phyloP scores from a whole-genome alignment of 1,140 invertebrate species.

The Bombus turneri region DNA sequence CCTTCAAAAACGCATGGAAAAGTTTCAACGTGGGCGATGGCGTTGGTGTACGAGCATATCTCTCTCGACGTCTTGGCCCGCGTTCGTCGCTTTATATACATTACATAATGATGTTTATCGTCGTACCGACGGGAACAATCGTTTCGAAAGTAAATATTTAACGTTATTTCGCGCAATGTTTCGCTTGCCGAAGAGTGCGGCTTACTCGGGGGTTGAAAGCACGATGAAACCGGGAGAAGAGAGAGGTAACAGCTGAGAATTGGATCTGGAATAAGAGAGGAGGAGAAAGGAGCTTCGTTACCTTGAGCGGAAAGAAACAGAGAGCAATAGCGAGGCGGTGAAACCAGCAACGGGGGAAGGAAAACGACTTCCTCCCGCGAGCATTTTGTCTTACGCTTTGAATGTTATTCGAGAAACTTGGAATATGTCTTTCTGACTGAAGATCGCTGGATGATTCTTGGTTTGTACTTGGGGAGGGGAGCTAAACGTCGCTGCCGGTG shows the following conservation, averaged over 20 bases:
- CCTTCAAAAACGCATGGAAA: slow-evolving; percentile 25
- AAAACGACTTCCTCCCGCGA: slow-evolving; percentile 55
- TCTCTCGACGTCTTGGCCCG: slow-evolving; percentile 38
- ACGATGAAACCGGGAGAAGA: slow-evolving; percentile 12
- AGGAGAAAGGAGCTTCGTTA: slow-evolving; percentile 38
- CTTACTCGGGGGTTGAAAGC: neutral
- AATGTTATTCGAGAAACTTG: slow-evolving; percentile 69
- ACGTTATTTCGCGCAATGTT: slow-evolving; percentile 83
- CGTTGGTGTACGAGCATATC: slow-evolving; percentile 40
- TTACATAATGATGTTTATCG: slow-evolving; percentile 83
- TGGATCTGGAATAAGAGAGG: slow-evolving; percentile 60
- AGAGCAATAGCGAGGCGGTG: neutral
- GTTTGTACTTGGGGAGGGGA: slow-evolving; percentile 39
- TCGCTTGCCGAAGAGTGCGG: slow-evolving; percentile 70
- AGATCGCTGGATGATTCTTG: slow-evolving; percentile 64
- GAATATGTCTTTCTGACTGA: slow-evolving; percentile 63
- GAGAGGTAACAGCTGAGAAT: slow-evolving; percentile 57
- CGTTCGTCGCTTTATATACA: slow-evolving; percentile 78
- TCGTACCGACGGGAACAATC: slow-evolving; percentile 80
- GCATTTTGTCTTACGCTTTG: slow-evolving; percentile 57
- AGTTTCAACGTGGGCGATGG: slow-evolving; percentile 26
- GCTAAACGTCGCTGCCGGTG: slow-evolving; percentile 24
- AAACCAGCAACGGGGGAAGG: neutral
- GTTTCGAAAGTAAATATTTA: slow-evolving; percentile 82
- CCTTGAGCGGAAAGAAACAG: slow-evolving; percentile 35